These are phyloP conservation scores for Myocastor coypus DNA, from an alignment of 2,113 vertebrate genomes.

Conservation along the genomic window DNA sequence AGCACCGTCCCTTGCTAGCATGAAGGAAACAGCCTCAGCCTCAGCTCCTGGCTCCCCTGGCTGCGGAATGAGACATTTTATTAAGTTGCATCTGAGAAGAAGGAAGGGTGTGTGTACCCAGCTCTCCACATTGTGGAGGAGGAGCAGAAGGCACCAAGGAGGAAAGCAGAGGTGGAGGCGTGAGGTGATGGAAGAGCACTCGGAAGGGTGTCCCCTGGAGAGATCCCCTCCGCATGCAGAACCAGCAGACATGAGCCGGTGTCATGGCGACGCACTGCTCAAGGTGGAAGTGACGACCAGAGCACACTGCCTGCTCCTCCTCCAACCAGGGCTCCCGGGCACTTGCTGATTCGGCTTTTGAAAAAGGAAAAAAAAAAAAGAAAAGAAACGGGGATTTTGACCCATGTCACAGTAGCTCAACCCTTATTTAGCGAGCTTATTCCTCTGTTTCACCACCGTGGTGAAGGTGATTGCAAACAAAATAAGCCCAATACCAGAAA, in stretches of 20 bases:
- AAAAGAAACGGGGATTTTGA: background rate
- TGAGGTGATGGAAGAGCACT: background rate
- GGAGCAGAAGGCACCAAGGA: too few relatives aligned
- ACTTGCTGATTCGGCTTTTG: background rate
- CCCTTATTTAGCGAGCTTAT: too few relatives aligned
- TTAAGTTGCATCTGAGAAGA: background rate
- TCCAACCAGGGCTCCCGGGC: background rate
- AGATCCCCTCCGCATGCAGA: background rate
- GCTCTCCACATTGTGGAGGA: background rate
- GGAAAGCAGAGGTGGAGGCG: background rate
- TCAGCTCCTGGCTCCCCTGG: background rate
- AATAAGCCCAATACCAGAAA: background rate
- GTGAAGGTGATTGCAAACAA: background rate
- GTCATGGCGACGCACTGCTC: background rate
- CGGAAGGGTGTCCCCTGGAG: background rate
- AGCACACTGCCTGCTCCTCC: background rate
- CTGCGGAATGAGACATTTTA: background rate
- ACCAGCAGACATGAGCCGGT: background rate
- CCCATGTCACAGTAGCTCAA: background rate
- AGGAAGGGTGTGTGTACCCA: background rate
- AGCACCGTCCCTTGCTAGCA: background rate
- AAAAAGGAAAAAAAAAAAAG: background rate
- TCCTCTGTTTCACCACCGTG: background rate
- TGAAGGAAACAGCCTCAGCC: background rate
- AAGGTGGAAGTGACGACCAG: background rate